Evolutionary conservation across 2,888 invertebrate genomes (phyloP).

Genomic region (Nephrotoma flavescens): DNA sequence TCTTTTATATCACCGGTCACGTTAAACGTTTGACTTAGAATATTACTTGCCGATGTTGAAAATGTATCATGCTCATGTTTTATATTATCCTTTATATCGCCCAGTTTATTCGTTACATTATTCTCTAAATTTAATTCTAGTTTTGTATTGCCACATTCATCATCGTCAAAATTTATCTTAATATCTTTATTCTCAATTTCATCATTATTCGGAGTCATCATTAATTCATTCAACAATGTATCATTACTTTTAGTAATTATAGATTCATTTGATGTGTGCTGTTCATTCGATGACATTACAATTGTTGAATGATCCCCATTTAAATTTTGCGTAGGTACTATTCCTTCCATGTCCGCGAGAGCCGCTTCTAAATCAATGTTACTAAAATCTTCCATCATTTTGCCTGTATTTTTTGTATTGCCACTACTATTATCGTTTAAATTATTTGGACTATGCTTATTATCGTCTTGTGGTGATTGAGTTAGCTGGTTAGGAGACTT

Average conservation of each 20-base stretch:
- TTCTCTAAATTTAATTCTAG: neutral
- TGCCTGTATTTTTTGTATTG: neutral
- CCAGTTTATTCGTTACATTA: neutral
- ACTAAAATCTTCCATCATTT: conserved; percentile 32
- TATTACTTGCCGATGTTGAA: neutral
- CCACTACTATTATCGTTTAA: neutral
- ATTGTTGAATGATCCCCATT: conserved; percentile 28
- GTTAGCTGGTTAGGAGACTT: conserved; percentile 73
- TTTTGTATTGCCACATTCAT: conserved; percentile 13
- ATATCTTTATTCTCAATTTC: conserved; percentile 13
- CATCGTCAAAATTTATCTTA: conserved; percentile 1
- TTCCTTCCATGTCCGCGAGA: conserved; percentile 50
- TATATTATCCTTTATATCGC: neutral
- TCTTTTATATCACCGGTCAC: conserved; percentile 12
- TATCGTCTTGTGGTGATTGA: conserved; percentile 45
- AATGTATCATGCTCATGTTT: neutral
- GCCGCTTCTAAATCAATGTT: conserved; percentile 54
- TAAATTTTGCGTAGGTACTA: conserved; percentile 23
- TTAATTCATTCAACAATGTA: conserved; percentile 3
- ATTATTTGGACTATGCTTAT: conserved; percentile 12
- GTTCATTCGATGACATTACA: conserved; percentile 20
- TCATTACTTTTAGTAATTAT: conserved; percentile 1
- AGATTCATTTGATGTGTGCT: neutral
- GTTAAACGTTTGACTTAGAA: neutral
- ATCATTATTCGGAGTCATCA: conserved; percentile 8